Evolutionary conservation across 1,140 invertebrate species (phyloP), one percentile per base, ranked within the genome.

Genomic region (Drosophila bocqueti): DNA sequence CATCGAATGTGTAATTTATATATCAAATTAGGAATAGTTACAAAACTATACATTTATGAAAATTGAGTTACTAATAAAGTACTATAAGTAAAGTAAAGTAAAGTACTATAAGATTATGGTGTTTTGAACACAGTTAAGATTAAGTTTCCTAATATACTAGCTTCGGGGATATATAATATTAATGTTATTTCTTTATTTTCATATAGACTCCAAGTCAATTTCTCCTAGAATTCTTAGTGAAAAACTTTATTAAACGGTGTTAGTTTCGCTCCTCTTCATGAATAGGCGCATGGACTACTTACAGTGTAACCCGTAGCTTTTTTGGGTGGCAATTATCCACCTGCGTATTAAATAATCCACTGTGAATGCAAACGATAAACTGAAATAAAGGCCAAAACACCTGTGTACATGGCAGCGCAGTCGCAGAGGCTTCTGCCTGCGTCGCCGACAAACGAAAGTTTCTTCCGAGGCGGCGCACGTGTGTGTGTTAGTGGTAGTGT

Each of bases 391-490:
- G 52, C 74, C 66, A 74, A 89, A 89, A 89, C 85, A 89, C 85
- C 85, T 89, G 85, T 89, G 82, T 85, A 89, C 67, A 89, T 90
- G 78, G 55, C 61, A 67, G 73, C 67, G 66, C 81, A 69, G 83
- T 80, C 60, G 80, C 67, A 49, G 46, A 61, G 54, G 67, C 59
- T 36, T 58, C 45, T 68, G 52, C 46, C 65, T 34, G 52, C n/a
- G 59, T 21, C 50, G 72, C 55, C 47, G 52, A 59, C 45, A 58
- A 68, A 74, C 54, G 79, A 81, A 81, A 77, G 79, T 81, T 81
- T 71, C 46, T 52, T 50, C 38, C 57, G 34, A 45, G 36, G 16
- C 36, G 38, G 31, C 69, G 71, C 64, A 31, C 54, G 50, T 63
- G 58, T 42, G 45, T n/a, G 55, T n/a, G n/a, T 40, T 24, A 5